Evolutionary conservation across 2,797 vertebrate genomes (phyloP).

Genomic region (Meda fulgida): DNA sequence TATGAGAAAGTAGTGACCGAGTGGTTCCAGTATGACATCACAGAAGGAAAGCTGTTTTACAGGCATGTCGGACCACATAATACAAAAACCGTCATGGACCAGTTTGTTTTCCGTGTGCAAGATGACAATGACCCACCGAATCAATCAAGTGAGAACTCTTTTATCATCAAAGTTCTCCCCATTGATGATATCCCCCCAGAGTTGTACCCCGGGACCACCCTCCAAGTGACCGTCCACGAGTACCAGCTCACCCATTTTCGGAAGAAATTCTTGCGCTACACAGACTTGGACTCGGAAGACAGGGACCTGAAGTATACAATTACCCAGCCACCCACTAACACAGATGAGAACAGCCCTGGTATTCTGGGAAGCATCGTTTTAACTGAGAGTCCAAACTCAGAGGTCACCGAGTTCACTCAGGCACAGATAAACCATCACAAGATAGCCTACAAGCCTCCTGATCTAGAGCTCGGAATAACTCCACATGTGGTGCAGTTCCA

Average conservation of each 20-base stretch:
- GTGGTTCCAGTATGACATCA: slow-evolving; percentile 92
- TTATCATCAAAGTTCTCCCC: slow-evolving; percentile 87
- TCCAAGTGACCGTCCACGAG: slow-evolving; percentile 91
- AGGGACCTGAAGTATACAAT: slow-evolving; percentile 89
- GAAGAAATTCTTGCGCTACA: slow-evolving; percentile 91
- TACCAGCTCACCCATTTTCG: slow-evolving; percentile 88
- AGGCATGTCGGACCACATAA: slow-evolving; percentile 88
- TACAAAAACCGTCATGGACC: slow-evolving; percentile 85
- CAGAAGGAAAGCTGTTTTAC: slow-evolving; percentile 88
- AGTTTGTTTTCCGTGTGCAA: slow-evolving; percentile 87
- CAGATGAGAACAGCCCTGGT: slow-evolving; percentile 86
- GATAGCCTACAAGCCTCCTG: slow-evolving; percentile 90
- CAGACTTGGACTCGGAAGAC: slow-evolving; percentile 93
- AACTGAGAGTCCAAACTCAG: slow-evolving; percentile 84
- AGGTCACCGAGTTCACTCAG: slow-evolving; percentile 90
- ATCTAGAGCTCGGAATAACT: slow-evolving; percentile 92
- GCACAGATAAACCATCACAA: slow-evolving; percentile 98
- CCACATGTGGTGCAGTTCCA: slow-evolving; percentile 89
- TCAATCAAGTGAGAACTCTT: slow-evolving; percentile 83
- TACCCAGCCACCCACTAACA: slow-evolving; percentile 86
- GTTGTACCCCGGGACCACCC: slow-evolving; percentile 81
- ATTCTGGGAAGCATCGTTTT: slow-evolving; percentile 86
- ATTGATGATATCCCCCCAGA: slow-evolving; percentile 91
- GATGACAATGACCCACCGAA: slow-evolving; percentile 97
- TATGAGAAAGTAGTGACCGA: slow-evolving; percentile 90